Conservation (phyloP, 35 echinoderm and acorn worm species). For the Nesometra sesokonis region DNA sequence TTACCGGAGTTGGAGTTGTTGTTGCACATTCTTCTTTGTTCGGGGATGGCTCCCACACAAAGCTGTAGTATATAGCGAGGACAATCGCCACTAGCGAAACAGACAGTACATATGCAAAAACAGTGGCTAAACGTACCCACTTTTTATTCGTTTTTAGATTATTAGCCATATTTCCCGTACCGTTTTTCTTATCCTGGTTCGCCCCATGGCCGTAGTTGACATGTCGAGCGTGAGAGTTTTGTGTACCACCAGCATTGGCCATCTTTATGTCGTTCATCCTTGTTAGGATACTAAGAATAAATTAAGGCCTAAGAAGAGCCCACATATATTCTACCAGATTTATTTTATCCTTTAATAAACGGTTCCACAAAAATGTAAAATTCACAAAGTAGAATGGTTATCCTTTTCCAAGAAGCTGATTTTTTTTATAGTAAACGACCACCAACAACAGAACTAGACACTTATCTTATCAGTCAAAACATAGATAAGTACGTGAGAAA, state of each 20-base stretch:
- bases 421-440: no score
- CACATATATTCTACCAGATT: neutral
- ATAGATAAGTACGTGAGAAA: no score
- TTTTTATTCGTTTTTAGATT: constrained; percentile 95
- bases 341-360: neutral
- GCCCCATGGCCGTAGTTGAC: constrained; percentile 16
- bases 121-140: constrained; percentile 90
- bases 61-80: constrained; percentile 90
- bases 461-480: no score
- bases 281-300: neutral
- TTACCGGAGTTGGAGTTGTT: neutral
- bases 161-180: constrained; percentile 36
- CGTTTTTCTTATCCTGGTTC: constrained; percentile 43
- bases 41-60: constrained; percentile 51
- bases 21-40: neutral
- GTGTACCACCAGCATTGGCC: neutral
- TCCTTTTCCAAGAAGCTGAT: neutral
- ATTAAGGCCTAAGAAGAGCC: neutral
- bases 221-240: neutral
- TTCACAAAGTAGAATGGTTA: neutral
- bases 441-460: no score
- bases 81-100: constrained; percentile 85
- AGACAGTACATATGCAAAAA: constrained; percentile 88
- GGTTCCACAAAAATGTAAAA: neutral
- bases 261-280: neutral